Evolutionary conservation across 2,888 invertebrate species (phyloP), one percentile per base, ranked within the genome.

Genomic region (Aspidiotus rigidus): DNA sequence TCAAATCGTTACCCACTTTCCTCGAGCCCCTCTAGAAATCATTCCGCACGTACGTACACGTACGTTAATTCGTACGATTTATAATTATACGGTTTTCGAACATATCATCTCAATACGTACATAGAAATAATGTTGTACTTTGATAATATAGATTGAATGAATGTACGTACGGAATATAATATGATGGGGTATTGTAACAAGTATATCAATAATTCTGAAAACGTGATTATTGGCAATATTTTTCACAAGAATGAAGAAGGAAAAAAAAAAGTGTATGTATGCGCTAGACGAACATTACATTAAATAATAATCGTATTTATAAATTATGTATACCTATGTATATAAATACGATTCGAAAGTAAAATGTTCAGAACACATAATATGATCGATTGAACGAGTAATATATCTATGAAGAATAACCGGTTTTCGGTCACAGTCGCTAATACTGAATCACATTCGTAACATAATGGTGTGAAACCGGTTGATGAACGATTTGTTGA

Each of bases 401-500:
- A 49, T 49, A 49, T n/a, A 49, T 49, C 49, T 49, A 49, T n/a
- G 49, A 49, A 49, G 6, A 49, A 49, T 49, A 49, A 49, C 49
- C 49, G 49, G 49, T 49, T 49, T 42, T 10, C 49, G 42, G 7
- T 62, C 41, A 13, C 42, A 41, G 8, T 44, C n/a, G n/a, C 17
- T 17, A n/a, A 41, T 62, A 41, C 42, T 28, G 59, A 59, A 62
- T 62, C 49, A 17, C 11, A 62, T 62, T 41, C 42, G 49, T 28
- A 44, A 62, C 17, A 39, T 39, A 61, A 56, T 28, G 49, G 49
- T 57, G 62, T 62, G n/a, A 62, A 62, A 62, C 62, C 62, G 42
- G 62, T 62, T 62, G 62, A 62, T 62, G 62, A 16, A 62, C 62
- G 62, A 62, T 62, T 62, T 62, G 42, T 62, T 40, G 40, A 41